phyloP scores from a whole-genome alignment of 2,113 vertebrate genomes.

The Bungarus multicinctus region DNA sequence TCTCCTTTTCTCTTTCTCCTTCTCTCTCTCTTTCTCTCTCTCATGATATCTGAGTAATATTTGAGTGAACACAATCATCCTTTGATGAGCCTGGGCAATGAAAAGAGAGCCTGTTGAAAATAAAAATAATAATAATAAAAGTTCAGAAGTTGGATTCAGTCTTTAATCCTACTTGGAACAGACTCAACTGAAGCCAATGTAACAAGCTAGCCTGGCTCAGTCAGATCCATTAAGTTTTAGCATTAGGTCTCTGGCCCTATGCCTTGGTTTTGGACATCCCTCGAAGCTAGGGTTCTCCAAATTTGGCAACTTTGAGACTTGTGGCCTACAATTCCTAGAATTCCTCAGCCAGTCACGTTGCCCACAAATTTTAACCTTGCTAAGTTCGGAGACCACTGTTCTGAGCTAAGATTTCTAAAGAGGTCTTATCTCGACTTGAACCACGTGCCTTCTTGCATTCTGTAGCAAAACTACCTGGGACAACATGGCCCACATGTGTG shows the following conservation, averaged over 20 bases:
- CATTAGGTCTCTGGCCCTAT: background rate
- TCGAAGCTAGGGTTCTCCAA: background rate
- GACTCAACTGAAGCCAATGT: background rate
- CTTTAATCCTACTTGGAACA: no score
- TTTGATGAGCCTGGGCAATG: slow-evolving; percentile 13
- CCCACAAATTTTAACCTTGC: background rate
- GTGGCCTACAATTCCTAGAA: background rate
- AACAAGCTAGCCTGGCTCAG: background rate
- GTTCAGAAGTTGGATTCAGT: no score
- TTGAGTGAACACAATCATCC: slow-evolving; percentile 6
- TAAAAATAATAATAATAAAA: background rate
- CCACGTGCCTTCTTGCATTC: background rate
- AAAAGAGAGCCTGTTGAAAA: background rate
- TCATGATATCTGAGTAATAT: background rate
- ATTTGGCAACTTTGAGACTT: background rate
- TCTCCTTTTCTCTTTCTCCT: no score
- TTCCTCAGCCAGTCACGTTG: background rate
- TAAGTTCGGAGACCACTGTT: background rate
- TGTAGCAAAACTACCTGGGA: slow-evolving; percentile 90
- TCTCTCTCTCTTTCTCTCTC: no score
- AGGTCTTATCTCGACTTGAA: background rate
- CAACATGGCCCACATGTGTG: slow-evolving; percentile 96
- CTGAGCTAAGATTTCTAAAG: background rate
- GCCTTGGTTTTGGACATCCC: background rate
- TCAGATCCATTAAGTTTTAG: background rate